Conservation (phyloP, 2,888 invertebrate genomes). For the Dicyrtoma fusca region DNA sequence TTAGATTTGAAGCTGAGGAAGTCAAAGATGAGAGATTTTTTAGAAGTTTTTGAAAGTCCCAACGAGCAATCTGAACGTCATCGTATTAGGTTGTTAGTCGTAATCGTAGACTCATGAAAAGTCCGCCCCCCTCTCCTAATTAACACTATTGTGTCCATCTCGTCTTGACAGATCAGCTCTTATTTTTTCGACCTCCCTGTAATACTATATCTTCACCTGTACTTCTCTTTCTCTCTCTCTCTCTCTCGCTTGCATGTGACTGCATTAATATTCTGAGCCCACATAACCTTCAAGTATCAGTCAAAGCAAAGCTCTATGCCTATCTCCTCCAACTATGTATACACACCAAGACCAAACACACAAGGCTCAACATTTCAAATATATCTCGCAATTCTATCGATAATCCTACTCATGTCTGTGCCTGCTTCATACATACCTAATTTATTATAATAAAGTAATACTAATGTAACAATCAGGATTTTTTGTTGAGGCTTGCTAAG, state of each 20-base stretch:
- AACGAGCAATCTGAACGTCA: slow-evolving; percentile 17
- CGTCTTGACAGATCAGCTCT: slow-evolving; percentile 52
- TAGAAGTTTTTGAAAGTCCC: not conserved
- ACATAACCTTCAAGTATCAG: not conserved
- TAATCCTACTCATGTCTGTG: too few relatives aligned
- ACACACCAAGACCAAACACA: not conserved
- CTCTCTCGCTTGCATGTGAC: not conserved
- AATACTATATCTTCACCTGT: not conserved
- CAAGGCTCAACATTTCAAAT: not conserved
- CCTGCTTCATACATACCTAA: too few relatives aligned
- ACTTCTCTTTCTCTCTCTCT: not conserved
- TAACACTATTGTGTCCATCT: slow-evolving; percentile 54
- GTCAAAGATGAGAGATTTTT: too few relatives aligned
- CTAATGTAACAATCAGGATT: too few relatives aligned
- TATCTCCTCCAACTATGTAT: not conserved
- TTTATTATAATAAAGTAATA: too few relatives aligned
- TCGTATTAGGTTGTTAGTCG: slow-evolving; percentile 23
- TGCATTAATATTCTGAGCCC: not conserved
- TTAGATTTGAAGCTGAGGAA: not conserved
- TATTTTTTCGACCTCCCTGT: slow-evolving; percentile 12
- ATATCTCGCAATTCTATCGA: not conserved
- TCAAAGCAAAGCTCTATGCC: not conserved
- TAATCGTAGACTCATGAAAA: slow-evolving; percentile 39
- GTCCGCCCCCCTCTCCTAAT: slow-evolving; percentile 51
- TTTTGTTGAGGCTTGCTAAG: too few relatives aligned